Evolutionary conservation across 2,113 vertebrate species (phyloP).

Genomic region (Gopherus flavomarginatus): DNA sequence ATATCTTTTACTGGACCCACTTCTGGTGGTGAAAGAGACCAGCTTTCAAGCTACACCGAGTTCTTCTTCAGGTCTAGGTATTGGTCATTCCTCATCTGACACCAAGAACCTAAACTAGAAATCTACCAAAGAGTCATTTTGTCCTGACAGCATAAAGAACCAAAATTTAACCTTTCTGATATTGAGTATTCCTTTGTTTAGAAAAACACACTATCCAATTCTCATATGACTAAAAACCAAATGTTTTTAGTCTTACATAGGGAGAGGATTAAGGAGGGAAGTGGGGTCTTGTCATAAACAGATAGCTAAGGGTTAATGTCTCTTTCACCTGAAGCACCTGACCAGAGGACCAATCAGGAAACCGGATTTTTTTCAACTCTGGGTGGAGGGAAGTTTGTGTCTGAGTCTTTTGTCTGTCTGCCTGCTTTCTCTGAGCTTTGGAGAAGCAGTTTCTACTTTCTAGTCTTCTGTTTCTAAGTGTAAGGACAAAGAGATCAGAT

Average conservation of each 20-base stretch:
- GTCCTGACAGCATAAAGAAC: not conserved
- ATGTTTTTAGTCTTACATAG: not conserved
- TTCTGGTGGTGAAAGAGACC: not conserved
- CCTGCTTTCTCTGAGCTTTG: too few relatives aligned
- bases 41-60: not conserved
- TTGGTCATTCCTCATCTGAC: not conserved
- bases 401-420: too few relatives aligned
- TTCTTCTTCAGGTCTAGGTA: not conserved
- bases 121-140: not conserved
- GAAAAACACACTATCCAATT: not conserved
- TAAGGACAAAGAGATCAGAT: too few relatives aligned
- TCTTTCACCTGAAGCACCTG: too few relatives aligned
- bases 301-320: too few relatives aligned
- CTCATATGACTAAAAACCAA: accelerated
- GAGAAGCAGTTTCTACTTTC: too few relatives aligned
- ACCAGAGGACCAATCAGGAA: too few relatives aligned
- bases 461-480: too few relatives aligned
- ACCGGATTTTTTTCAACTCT: too few relatives aligned
- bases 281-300: too few relatives aligned
- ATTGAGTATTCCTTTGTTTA: not conserved
- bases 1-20: not conserved
- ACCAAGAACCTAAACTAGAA: not conserved
- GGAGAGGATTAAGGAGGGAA: not conserved
- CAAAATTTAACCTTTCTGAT: not conserved
- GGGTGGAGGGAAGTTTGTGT: too few relatives aligned